These are phyloP conservation scores for Phyllostomus discolor DNA, from an alignment of 2,113 vertebrate species.

Conservation along the genomic window DNA sequence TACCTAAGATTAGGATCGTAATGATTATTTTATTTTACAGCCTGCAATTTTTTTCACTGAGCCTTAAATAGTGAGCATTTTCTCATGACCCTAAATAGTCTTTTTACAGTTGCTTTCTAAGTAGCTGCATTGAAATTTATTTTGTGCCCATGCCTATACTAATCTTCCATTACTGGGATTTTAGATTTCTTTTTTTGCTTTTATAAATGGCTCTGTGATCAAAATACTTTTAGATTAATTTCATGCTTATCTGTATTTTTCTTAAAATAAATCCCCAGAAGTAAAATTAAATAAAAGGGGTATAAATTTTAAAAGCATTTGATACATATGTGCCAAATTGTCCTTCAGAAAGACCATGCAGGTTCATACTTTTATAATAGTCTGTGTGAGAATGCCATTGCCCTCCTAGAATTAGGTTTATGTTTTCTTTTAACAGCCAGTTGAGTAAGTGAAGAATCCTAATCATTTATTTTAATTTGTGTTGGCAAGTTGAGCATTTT, in stretches of 20 bases:
- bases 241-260: constrained; percentile 1
- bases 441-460: neutral
- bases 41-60: neutral
- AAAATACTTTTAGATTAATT: constrained; percentile 1
- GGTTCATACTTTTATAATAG: neutral
- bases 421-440: neutral
- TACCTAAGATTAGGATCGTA: neutral
- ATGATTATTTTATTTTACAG: neutral
- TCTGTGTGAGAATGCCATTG: neutral
- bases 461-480: neutral
- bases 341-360: neutral
- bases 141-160: neutral
- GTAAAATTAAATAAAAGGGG: neutral
- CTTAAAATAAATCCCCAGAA: neutral
- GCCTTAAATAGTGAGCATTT: neutral
- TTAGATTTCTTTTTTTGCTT: neutral
- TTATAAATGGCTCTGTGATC: neutral
- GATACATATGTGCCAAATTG: neutral
- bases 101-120: constrained; percentile 1
- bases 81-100: neutral
- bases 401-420: neutral
- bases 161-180: neutral
- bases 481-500: neutral
- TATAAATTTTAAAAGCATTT: neutral
- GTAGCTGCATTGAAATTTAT: neutral